Conservation (phyloP, 2,113 vertebrate species). For the Nycticebus coucang region DNA sequence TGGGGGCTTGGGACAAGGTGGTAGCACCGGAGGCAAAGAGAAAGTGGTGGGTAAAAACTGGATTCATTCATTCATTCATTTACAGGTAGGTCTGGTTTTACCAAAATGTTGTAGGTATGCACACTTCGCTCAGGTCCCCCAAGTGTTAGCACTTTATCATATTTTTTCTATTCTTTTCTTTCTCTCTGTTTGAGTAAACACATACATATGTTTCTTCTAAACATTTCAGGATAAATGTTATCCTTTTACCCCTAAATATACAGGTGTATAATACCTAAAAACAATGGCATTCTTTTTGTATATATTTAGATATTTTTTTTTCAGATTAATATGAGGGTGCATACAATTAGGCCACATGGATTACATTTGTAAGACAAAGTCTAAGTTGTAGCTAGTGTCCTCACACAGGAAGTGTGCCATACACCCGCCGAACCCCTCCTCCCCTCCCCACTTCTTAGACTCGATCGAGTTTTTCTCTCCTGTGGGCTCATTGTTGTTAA, state of each 20-base stretch:
- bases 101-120: not conserved
- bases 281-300: not conserved
- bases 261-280: not conserved
- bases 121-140: not conserved
- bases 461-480: no score
- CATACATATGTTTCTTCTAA: not conserved
- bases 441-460: no score
- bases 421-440: no score
- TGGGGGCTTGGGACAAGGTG: not conserved
- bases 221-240: not conserved
- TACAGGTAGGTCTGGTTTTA: not conserved
- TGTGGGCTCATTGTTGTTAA: no score
- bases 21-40: not conserved
- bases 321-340: no score
- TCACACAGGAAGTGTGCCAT: no score
- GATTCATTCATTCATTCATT: not conserved
- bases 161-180: not conserved
- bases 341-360: no score
- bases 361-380: no score
- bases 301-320: no score
- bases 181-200: not conserved
- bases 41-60: not conserved
- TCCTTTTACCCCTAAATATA: not conserved
- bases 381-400: no score
- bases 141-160: not conserved